Evolutionary conservation across 30 jellyfish, hydroid and myxozoan genomes (phyloP).

Genomic region (Sanderia malayensis): DNA sequence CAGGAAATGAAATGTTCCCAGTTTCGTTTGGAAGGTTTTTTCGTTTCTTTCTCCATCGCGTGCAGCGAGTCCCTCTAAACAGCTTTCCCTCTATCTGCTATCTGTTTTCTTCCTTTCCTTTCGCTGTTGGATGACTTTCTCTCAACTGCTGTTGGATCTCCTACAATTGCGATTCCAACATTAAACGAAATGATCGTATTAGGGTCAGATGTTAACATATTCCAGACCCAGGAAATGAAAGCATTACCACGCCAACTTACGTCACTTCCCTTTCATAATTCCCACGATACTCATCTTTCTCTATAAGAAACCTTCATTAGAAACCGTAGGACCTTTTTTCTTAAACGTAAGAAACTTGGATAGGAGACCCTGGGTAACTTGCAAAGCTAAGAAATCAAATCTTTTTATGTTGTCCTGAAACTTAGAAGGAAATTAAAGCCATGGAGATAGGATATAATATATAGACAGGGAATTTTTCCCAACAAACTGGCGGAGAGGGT

Average conservation of each 20-base stretch:
- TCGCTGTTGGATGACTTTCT: not conserved
- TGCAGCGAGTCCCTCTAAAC: not conserved
- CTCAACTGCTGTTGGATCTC: not conserved
- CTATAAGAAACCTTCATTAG: not conserved
- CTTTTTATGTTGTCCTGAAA: not conserved
- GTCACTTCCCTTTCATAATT: not conserved
- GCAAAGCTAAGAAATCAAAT: not conserved
- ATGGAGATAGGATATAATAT: too few species aligned
- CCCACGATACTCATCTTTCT: not conserved
- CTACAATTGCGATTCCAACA: not conserved
- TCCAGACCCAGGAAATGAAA: not conserved
- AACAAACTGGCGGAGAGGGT: too few species aligned
- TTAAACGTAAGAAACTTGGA: not conserved
- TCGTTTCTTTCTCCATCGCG: constrained; percentile 2
- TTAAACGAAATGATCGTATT: not conserved
- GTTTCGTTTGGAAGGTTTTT: not conserved
- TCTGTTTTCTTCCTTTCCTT: not conserved
- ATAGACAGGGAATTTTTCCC: too few species aligned
- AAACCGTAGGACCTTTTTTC: not conserved
- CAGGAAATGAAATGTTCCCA: constrained; percentile 3
- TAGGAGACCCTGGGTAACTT: not conserved
- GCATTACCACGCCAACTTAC: not conserved
- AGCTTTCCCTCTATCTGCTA: constrained; percentile 1
- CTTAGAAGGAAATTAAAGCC: not conserved
- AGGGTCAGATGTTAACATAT: not conserved